Percentiles rank a stretch among this genome's conserved stretches.
Evolutionary conservation across 2,888 invertebrate genomes (phyloP).

Genomic region (Salticus scenicus): DNA sequence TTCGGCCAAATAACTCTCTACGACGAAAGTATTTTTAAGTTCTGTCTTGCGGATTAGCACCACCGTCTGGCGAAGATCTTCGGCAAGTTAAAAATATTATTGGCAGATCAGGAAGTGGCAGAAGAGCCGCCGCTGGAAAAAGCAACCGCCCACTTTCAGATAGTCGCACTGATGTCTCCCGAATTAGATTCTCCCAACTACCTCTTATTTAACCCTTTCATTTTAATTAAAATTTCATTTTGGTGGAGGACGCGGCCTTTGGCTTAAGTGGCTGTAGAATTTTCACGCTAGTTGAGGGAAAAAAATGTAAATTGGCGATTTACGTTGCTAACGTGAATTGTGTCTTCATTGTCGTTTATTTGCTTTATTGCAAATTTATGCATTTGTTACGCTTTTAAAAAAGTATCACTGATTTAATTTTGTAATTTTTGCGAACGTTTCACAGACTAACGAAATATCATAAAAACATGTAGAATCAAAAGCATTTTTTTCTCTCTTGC

Average conservation of each 20-base stretch:
- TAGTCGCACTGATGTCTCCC: constrained; percentile 13
- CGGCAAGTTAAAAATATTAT: constrained; percentile 61
- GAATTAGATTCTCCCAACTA: constrained; percentile 26
- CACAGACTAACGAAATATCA: no score
- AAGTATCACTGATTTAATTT: no score
- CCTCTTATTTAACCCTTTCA: constrained; percentile 9
- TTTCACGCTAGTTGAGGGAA: constrained; percentile 2
- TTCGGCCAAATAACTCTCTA: constrained; percentile 58
- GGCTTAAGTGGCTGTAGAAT: constrained; percentile 20
- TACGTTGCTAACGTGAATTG: no score
- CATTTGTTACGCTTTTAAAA: no score
- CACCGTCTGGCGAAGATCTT: constrained; percentile 54
- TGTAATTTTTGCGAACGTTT: no score
- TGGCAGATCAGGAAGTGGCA: constrained; percentile 53
- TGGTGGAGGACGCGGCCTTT: constrained; percentile 1
- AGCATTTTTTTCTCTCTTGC: no score
- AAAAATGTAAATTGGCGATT: constrained; percentile 13
- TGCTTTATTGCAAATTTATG: no score
- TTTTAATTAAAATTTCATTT: constrained; percentile 34
- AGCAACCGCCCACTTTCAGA: constrained; percentile 60
- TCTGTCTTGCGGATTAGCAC: constrained; percentile 28
- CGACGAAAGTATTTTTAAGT: constrained; percentile 48
- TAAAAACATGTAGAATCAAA: no score
- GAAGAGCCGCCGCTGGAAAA: constrained; percentile 21
- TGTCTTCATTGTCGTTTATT: no score